Evolutionary conservation across 2,113 vertebrate species (phyloP).

Genomic region (Myanophis thanlyinensis): DNA sequence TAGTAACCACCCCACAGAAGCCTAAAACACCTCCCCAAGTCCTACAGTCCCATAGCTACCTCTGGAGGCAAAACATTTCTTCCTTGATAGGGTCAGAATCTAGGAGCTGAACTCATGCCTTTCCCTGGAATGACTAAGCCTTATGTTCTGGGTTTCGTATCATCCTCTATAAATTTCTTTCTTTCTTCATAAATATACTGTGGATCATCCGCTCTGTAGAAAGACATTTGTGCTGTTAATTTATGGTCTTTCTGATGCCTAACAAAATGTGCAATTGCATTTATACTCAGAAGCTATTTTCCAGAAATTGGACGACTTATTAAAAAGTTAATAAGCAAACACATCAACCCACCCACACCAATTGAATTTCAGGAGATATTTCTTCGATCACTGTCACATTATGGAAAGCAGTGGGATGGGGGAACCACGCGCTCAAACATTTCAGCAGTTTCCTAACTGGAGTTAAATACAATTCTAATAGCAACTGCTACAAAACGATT

Average conservation of each 20-base stretch:
- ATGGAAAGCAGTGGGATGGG: constrained; percentile 56
- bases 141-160: not conserved
- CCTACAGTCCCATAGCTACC: not conserved
- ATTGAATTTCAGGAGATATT: constrained; percentile 50
- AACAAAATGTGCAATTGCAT: constrained; percentile 47
- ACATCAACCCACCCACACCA: constrained; percentile 18
- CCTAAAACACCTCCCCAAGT: not conserved
- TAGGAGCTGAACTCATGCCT: not conserved
- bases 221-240: constrained; percentile 43
- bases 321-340: constrained; percentile 66
- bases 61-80: not conserved
- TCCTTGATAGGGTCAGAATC: not conserved
- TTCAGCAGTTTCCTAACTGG: constrained; percentile 54
- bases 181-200: not conserved
- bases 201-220: constrained; percentile 22
- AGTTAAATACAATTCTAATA: constrained; percentile 53
- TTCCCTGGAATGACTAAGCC: not conserved
- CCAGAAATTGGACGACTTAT: constrained; percentile 61
- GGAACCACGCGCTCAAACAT: constrained; percentile 53
- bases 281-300: constrained; percentile 42
- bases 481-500: constrained; percentile 22
- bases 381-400: constrained; percentile 52
- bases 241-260: constrained; percentile 25
- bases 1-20: not conserved
- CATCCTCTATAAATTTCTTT: not conserved